These are phyloP conservation scores for Epinephelus moara DNA, from an alignment of 2,113 vertebrate genomes.

Conservation along the genomic window DNA sequence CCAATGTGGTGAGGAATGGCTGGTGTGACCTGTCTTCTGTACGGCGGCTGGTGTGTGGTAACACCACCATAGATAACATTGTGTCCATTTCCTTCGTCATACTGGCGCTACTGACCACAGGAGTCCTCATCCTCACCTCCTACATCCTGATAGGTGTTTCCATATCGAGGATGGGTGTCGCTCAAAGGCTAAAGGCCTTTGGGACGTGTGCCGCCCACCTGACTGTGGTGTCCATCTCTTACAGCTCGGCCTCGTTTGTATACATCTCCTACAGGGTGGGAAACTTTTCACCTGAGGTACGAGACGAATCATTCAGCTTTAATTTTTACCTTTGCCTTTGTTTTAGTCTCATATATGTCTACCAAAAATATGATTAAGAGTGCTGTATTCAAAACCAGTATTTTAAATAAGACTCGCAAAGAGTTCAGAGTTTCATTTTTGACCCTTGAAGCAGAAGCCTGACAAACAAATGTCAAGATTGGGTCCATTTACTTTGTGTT, in stretches of 20 bases:
- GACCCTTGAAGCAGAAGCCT: no score
- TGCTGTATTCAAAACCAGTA: no score
- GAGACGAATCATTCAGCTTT: not conserved
- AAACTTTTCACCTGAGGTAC: conserved; percentile 58
- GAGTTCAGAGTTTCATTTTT: no score
- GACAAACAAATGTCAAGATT: no score
- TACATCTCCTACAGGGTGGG: conserved; percentile 70
- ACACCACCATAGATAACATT: conserved; percentile 25
- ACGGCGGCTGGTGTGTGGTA: conserved; percentile 47
- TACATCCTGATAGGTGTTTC: conserved; percentile 53
- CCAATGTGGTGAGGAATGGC: conserved; percentile 51
- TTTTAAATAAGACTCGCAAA: no score
- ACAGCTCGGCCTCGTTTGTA: conserved; percentile 54
- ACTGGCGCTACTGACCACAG: conserved; percentile 36
- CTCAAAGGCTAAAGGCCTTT: conserved; percentile 49
- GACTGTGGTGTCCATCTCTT: conserved; percentile 65
- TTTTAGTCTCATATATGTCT: not conserved
- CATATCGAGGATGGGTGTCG: conserved; percentile 29
- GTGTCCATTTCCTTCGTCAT: conserved; percentile 28
- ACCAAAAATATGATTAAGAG: no score
- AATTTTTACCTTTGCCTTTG: not conserved
- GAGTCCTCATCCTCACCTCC: conserved; percentile 60
- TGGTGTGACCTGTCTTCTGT: conserved; percentile 66
- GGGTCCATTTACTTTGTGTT: no score
- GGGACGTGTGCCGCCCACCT: conserved; percentile 62